These are phyloP conservation scores for Eilema griseolum DNA, from an alignment of 2,888 invertebrate genomes.

Conservation along the genomic window DNA sequence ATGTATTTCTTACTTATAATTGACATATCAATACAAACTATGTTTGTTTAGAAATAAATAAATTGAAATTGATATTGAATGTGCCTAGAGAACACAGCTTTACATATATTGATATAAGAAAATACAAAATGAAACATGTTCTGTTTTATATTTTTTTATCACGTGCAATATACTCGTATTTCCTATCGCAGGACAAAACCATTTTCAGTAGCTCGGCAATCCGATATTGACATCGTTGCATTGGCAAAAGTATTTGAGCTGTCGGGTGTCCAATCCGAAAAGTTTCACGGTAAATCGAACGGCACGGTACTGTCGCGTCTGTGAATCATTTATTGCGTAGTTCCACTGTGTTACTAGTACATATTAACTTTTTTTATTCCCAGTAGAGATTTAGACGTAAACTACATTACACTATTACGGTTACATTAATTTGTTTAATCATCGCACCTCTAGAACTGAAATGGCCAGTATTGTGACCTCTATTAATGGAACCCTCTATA, in stretches of 20 bases:
- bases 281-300: constrained; percentile 9
- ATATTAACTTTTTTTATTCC: too few species aligned
- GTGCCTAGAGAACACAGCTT: too few species aligned
- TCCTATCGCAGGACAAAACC: constrained; percentile 2
- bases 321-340: not conserved
- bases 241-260: constrained; percentile 11
- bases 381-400: too few species aligned
- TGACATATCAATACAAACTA: too few species aligned
- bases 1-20: too few species aligned
- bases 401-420: too few species aligned
- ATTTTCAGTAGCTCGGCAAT: constrained; percentile 11
- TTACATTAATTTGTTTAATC: too few species aligned
- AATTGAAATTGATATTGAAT: too few species aligned
- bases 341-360: not conserved
- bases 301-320: not conserved
- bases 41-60: too few species aligned
- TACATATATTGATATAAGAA: not conserved
- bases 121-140: not conserved
- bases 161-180: not conserved
- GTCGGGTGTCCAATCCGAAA: constrained; percentile 1
- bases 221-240: constrained; percentile 13
- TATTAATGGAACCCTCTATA: too few species aligned
- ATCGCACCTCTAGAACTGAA: too few species aligned
- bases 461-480: too few species aligned
- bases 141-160: not conserved